Evolutionary conservation across 2,113 vertebrate genomes (phyloP).

Genomic region (Struthio camelus): DNA sequence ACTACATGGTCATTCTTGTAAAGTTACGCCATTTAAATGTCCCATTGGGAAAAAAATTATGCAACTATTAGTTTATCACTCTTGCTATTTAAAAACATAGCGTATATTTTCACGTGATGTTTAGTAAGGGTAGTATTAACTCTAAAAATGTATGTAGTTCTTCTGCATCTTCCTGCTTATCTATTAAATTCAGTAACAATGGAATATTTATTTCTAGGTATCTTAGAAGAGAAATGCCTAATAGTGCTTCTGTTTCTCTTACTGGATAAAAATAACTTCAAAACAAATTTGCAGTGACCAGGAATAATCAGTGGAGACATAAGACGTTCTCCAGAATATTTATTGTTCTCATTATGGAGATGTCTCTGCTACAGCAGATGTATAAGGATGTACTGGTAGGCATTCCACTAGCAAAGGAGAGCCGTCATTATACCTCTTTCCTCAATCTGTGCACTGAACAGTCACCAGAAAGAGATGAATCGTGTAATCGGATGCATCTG

Average conservation of each 20-base stretch:
- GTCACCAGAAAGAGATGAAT: not conserved
- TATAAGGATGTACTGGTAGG: slow-evolving; percentile 74
- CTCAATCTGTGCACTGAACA: slow-evolving; percentile 50
- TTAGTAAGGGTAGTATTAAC: not conserved
- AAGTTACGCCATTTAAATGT: not conserved
- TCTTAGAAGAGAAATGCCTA: not conserved
- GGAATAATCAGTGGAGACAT: not conserved
- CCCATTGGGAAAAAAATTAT: not conserved
- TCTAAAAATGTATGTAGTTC: not conserved
- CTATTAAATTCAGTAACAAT: not conserved
- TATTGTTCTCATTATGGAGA: slow-evolving; percentile 48
- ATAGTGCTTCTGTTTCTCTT: not conserved
- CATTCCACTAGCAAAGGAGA: slow-evolving; percentile 46
- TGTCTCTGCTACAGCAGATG: slow-evolving; percentile 64
- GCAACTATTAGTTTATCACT: not conserved
- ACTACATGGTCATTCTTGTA: not conserved
- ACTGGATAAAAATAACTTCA: not conserved
- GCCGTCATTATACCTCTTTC: slow-evolving; percentile 47
- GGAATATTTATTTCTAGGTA: slow-evolving; percentile 14
- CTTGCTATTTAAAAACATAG: not conserved
- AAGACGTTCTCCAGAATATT: not conserved
- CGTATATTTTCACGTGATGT: not conserved
- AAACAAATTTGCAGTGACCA: not conserved
- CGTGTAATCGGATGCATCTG: not conserved
- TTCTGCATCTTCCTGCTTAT: not conserved